A percentile compares a stretch with the other conserved stretches of the same genome.
Evolutionary conservation across 1,140 invertebrate species (phyloP).

Genomic region (Lasaia peninsularis): DNA sequence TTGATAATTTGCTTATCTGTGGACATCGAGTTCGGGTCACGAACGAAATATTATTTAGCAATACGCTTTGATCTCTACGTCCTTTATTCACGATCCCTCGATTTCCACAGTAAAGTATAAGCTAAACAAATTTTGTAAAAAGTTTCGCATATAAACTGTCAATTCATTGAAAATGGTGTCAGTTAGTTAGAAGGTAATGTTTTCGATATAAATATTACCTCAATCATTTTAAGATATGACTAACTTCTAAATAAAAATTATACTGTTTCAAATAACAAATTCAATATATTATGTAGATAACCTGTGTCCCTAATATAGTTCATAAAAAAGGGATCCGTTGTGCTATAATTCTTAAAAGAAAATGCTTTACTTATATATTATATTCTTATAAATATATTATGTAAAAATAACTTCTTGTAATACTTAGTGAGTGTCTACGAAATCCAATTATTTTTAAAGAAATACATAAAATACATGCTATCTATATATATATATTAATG

Average conservation of each 20-base stretch:
- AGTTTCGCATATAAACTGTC: slow-evolving; percentile 56
- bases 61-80: slow-evolving; percentile 9
- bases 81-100: slow-evolving; percentile 21
- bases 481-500: slow-evolving; percentile 47
- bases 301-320: slow-evolving; percentile 59
- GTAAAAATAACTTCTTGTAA: slow-evolving; percentile 66
- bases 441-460: slow-evolving; percentile 65
- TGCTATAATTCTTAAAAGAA: slow-evolving; percentile 64
- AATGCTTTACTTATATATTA: slow-evolving; percentile 75
- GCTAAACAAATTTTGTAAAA: slow-evolving; percentile 51
- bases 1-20: slow-evolving; percentile 65
- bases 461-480: slow-evolving; percentile 57
- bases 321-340: slow-evolving; percentile 56
- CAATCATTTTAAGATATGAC: slow-evolving; percentile 57
- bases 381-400: slow-evolving; percentile 77
- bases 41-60: slow-evolving; percentile 21
- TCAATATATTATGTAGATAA: slow-evolving; percentile 57
- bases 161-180: slow-evolving; percentile 71
- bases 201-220: slow-evolving; percentile 48
- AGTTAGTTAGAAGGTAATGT: slow-evolving; percentile 58
- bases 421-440: slow-evolving; percentile 71
- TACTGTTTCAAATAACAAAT: slow-evolving; percentile 59
- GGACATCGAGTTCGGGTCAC: slow-evolving; percentile 42
- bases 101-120: slow-evolving; percentile 42
- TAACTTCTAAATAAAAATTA: slow-evolving; percentile 48